Evolutionary conservation across 2,888 invertebrate species (phyloP), one percentile per base, ranked within the genome.

Genomic region (Drosophila monieri): DNA sequence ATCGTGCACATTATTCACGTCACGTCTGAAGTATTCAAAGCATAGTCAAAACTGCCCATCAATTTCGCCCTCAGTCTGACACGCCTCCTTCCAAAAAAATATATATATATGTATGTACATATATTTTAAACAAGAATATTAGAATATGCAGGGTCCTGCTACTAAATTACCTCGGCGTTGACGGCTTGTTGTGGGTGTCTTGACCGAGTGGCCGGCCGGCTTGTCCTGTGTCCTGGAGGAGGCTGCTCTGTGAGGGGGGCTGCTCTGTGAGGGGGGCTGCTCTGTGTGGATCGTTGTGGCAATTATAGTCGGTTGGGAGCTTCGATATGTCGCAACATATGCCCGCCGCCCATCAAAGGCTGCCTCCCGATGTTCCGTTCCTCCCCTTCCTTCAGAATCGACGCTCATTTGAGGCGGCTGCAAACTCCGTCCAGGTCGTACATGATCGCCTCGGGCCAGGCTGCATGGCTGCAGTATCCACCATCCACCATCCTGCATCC

Each of bases 1-100:
- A 88, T 89, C 87, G 67, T 66, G 59, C 77, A 88, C 87, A 89
- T 89, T 89, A 89, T 89, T 89, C 90, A 86, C 79, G 79, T 89
- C 89, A 89, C 90, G 89, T 89, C 85, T 88, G 80, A 77, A 73
- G 77, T 78, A 72, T 72, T 73, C 78, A 61, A 80, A 69, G 73
- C 67, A 74, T 78, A 66, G 62, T 68, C 62, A 67, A 78, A 70
- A 78, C 76, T 84, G 84, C 70, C 73, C 80, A 67, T 73, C 83
- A 85, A 85, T 79, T 85, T 78, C 64, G 43, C 65, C 62, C 30
- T 30, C 60, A 54, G 64, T 35, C 30, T 60, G 56, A 53, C 54
- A 46, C 54, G 47, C 64, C 55, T 62, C 47, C 12, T 51, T 46
- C 15, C 12, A 27, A 53, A 12, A 43, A 18, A 6, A 12, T 43